phyloP scores from a whole-genome alignment of 64 coral and sea anemone species.

The Platygyra sinensis region DNA sequence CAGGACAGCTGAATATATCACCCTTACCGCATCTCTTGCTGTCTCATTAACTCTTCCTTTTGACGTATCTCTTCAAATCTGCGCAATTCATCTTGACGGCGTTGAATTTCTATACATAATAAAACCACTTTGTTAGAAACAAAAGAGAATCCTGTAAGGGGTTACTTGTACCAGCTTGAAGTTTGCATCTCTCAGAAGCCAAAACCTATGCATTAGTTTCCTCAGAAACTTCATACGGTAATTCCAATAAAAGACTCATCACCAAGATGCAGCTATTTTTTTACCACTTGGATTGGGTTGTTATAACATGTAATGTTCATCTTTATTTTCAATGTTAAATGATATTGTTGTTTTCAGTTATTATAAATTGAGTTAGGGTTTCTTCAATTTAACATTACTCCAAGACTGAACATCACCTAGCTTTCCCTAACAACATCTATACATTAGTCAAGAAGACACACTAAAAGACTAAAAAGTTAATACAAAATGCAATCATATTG shows the following conservation, averaged over 20 bases:
- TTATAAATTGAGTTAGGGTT: no score
- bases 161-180: neutral
- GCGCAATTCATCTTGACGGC: slow-evolving; percentile 80
- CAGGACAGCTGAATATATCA: neutral
- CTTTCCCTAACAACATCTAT: no score
- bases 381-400: no score
- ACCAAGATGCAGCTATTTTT: neutral
- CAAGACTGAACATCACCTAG: no score
- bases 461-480: no score
- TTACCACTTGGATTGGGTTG: neutral
- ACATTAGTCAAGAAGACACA: no score
- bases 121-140: neutral
- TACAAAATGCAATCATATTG: no score
- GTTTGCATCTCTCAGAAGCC: slow-evolving; percentile 30
- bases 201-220: neutral
- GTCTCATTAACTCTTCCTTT: slow-evolving; percentile 90
- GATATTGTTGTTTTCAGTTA: no score
- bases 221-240: slow-evolving; percentile 26
- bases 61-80: slow-evolving; percentile 82
- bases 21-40: slow-evolving; percentile 42
- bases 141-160: neutral
- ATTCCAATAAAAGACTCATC: slow-evolving; percentile 5
- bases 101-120: slow-evolving; percentile 63
- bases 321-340: no score
- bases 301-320: neutral